These are phyloP conservation scores for Myotis brandtii DNA, from an alignment of 2,113 vertebrate species.

Conservation along the genomic window DNA sequence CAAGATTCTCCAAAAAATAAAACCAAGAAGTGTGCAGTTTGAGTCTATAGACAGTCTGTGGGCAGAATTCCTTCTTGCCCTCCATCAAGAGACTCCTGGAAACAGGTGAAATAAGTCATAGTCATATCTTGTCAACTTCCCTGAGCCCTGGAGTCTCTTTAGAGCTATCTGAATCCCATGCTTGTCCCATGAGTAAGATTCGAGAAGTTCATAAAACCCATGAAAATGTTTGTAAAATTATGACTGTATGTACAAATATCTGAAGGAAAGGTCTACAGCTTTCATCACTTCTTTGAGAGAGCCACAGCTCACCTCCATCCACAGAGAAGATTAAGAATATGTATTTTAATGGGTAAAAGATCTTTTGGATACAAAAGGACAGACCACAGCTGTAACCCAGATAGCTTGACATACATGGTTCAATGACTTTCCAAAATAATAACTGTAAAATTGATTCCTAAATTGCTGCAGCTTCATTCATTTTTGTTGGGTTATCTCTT, in stretches of 20 bases:
- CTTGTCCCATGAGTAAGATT: neutral
- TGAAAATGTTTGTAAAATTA: conserved; percentile 9
- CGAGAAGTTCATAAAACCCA: neutral
- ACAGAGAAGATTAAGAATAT: neutral
- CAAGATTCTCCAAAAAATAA: neutral
- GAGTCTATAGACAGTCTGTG: neutral
- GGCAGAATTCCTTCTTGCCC: neutral
- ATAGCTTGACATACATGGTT: neutral
- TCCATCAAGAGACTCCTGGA: neutral
- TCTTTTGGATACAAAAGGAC: neutral
- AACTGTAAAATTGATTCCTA: neutral
- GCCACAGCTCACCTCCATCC: neutral
- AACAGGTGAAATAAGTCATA: neutral
- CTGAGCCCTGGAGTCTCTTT: neutral
- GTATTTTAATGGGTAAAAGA: neutral
- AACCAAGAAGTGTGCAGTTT: neutral
- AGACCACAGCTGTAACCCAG: neutral
- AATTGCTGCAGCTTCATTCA: neutral
- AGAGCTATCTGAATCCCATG: neutral
- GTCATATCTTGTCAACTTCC: neutral
- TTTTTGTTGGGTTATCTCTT: neutral
- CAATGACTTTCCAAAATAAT: neutral
- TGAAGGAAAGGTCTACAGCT: neutral
- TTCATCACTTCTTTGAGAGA: neutral
- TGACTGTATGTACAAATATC: neutral